phyloP scores from a whole-genome alignment of 2,888 invertebrate genomes.

The Cataglyphis livida region DNA sequence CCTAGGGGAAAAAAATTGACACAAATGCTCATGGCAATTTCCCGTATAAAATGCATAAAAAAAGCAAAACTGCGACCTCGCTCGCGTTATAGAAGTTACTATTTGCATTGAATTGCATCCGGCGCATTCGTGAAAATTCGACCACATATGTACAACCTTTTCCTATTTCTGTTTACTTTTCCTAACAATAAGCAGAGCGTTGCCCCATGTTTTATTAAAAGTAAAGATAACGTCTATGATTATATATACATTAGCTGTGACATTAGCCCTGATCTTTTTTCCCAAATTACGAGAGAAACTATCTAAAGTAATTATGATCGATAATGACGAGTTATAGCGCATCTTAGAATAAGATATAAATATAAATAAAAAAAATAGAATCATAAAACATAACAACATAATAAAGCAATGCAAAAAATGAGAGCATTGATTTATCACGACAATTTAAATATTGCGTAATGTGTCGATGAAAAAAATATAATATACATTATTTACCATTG shows the following conservation, averaged over 20 bases:
- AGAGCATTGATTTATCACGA: constrained; percentile 13
- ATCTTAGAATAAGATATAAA: not conserved
- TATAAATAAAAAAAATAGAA: not conserved
- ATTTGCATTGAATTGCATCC: constrained; percentile 23
- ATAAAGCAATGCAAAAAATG: not conserved
- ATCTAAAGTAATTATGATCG: not conserved
- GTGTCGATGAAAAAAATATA: too few species aligned
- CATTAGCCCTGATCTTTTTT: not conserved
- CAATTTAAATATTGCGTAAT: not conserved
- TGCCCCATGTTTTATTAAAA: not conserved
- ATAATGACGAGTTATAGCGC: not conserved
- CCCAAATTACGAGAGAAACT: not conserved
- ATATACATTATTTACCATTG: too few species aligned
- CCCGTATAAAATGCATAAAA: constrained; percentile 28
- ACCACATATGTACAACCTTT: constrained; percentile 4
- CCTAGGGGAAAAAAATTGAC: not conserved
- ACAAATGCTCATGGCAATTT: constrained; percentile 9
- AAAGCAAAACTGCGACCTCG: constrained; percentile 3
- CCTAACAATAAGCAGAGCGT: not conserved
- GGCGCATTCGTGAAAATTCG: constrained; percentile 17
- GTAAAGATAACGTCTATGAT: not conserved
- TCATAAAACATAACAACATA: not conserved
- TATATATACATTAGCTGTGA: not conserved
- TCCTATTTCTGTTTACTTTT: not conserved
- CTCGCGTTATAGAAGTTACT: not conserved